phyloP scores from a whole-genome alignment of 2,888 invertebrate genomes.

The Drosophila tripunctata region DNA sequence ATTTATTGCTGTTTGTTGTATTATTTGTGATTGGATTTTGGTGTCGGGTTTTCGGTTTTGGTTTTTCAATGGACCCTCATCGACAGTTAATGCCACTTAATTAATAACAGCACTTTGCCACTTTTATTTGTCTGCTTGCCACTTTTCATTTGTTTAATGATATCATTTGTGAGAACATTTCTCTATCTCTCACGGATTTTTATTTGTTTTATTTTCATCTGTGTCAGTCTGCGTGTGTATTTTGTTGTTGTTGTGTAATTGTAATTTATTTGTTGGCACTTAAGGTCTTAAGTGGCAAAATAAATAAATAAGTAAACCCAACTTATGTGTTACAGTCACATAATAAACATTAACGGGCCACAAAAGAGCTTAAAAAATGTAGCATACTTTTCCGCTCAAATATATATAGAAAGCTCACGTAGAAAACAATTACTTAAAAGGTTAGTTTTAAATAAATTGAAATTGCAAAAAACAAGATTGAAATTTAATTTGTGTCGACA shows the following conservation, averaged over 20 bases:
- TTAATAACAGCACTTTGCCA: conserved; percentile 63
- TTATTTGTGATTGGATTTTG: conserved; percentile 20
- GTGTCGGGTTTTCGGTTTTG: conserved; percentile 5
- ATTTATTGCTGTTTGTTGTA: conserved; percentile 4
- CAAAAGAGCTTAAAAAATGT: conserved; percentile 30
- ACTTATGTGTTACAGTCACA: conserved; percentile 3
- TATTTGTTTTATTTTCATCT: not conserved
- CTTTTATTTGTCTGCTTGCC: conserved; percentile 44
- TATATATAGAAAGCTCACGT: not conserved
- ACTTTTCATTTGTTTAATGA: conserved; percentile 52
- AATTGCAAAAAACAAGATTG: too few species aligned
- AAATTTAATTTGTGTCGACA: too few species aligned
- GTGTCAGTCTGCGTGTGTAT: too few species aligned
- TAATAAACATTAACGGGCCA: conserved; percentile 34
- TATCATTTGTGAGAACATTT: conserved; percentile 36
- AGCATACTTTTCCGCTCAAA: conserved; percentile 14
- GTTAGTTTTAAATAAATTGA: too few species aligned
- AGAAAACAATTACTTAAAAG: too few species aligned
- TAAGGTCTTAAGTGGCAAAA: conserved; percentile 60
- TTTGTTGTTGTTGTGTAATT: conserved; percentile 41
- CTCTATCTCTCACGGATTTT: conserved; percentile 6
- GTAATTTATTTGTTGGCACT: conserved; percentile 61
- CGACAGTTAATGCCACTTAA: conserved; percentile 65
- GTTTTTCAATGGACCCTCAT: conserved; percentile 15
- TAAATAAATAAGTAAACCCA: conserved; percentile 52